Conservation (phyloP, 2,113 vertebrate genomes). For the Muscicapa adusta region DNA sequence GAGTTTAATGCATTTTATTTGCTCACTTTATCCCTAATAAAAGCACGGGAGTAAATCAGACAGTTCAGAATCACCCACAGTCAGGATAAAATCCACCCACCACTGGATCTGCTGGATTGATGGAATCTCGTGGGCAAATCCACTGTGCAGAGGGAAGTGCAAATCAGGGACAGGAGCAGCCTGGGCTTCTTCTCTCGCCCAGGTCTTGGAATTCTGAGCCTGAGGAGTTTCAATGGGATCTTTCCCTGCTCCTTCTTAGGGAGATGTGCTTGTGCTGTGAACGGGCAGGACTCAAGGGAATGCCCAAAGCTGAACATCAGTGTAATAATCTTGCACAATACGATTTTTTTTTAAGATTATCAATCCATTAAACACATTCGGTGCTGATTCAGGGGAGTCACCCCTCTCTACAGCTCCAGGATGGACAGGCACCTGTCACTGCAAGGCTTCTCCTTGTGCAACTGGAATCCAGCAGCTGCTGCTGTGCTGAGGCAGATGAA, state of each 20-base stretch:
- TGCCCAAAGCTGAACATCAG: fast-evolving
- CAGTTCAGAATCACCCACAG: neutral
- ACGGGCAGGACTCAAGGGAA: neutral
- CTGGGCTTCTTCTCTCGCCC: neutral
- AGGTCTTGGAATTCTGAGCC: neutral
- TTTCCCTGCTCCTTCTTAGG: neutral
- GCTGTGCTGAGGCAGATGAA: neutral
- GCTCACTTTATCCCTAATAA: neutral
- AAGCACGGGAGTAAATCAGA: neutral
- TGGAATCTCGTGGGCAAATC: neutral
- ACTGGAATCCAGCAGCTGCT: neutral
- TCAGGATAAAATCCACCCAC: neutral
- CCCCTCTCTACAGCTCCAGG: fast-evolving
- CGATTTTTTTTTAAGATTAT: neutral
- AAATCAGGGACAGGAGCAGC: neutral
- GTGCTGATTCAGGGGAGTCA: neutral
- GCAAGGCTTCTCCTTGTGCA: neutral
- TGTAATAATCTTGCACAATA: neutral
- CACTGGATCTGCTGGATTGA: fast-evolving
- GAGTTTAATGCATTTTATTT: neutral
- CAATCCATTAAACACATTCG: neutral
- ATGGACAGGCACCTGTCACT: neutral
- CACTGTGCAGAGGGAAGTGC: neutral
- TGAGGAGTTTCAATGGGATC: neutral
- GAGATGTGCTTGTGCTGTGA: neutral